These are phyloP conservation scores for Micoletzkya japonica DNA, from an alignment of 2,888 invertebrate genomes.

Conservation along the genomic window DNA sequence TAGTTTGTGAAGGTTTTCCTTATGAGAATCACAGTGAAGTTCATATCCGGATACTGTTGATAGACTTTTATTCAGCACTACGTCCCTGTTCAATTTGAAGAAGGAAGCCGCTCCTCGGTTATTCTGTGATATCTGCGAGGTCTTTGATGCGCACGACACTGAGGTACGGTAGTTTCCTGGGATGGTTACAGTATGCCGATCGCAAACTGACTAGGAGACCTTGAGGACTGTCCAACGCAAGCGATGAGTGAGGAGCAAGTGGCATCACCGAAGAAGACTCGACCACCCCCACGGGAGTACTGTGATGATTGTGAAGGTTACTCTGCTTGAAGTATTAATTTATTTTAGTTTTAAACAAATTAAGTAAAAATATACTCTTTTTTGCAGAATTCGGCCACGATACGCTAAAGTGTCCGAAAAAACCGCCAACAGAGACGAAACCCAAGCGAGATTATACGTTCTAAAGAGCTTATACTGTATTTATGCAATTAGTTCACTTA, in stretches of 20 bases:
- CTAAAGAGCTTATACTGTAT: too few relatives aligned
- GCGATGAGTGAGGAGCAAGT: constrained; percentile 19
- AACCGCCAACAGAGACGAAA: neutral
- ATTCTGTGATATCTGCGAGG: constrained; percentile 96
- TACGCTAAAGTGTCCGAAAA: constrained; percentile 15
- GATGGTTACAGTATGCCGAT: neutral
- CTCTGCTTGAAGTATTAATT: too few relatives aligned
- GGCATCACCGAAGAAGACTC: constrained; percentile 29
- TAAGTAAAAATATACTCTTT: neutral
- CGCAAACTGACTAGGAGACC: neutral
- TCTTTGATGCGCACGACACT: constrained; percentile 93
- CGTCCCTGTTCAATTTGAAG: constrained; percentile 24
- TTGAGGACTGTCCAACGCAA: constrained; percentile 29
- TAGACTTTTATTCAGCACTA: neutral
- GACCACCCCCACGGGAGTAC: constrained; percentile 74
- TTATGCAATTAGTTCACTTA: too few relatives aligned
- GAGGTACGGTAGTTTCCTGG: constrained; percentile 72
- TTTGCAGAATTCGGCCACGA: constrained; percentile 21
- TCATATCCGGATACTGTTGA: too few relatives aligned
- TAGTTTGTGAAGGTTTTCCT: neutral
- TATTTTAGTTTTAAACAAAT: neutral
- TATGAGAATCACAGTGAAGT: too few relatives aligned
- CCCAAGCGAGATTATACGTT: constrained; percentile 22
- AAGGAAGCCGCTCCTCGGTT: constrained; percentile 74
- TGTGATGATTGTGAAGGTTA: constrained; percentile 93